Conservation (phyloP, 1,140 invertebrate species). For the Nasonia vitripennis region DNA sequence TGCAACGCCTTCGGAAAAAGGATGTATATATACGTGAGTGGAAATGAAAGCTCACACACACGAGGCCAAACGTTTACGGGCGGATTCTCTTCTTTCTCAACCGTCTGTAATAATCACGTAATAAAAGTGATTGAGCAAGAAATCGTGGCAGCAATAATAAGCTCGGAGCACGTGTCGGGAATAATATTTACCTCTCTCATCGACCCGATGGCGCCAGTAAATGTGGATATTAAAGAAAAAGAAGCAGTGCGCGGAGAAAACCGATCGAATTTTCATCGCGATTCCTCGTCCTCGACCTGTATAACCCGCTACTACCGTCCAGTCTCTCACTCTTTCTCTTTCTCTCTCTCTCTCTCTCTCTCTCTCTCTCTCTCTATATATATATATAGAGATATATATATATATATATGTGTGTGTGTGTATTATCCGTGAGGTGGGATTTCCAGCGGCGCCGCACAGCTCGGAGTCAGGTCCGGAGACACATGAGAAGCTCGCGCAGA, state of each 20-base stretch:
- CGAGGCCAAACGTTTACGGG: neutral
- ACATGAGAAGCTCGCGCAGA: neutral
- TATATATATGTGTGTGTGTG: neutral
- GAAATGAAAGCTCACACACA: slow-evolving; percentile 30
- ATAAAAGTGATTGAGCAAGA: slow-evolving; percentile 48
- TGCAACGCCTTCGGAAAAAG: neutral
- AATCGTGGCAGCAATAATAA: slow-evolving; percentile 43
- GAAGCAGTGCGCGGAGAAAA: neutral
- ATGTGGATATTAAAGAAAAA: slow-evolving; percentile 40
- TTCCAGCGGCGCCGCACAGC: neutral
- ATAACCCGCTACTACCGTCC: neutral
- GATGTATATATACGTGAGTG: slow-evolving; percentile 28
- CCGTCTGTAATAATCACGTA: slow-evolving; percentile 34
- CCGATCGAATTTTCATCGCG: slow-evolving; percentile 22
- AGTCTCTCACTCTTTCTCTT: no score
- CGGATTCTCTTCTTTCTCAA: slow-evolving; percentile 8
- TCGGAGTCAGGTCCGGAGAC: neutral
- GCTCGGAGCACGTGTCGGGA: slow-evolving; percentile 23
- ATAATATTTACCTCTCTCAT: slow-evolving; percentile 33
- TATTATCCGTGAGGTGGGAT: slow-evolving; percentile 16
- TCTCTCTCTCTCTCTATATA: neutral
- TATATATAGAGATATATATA: neutral
- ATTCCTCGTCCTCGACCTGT: neutral
- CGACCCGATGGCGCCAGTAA: neutral
- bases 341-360: neutral